A percentile compares a stretch with the other conserved stretches of the same genome.
Conservation (phyloP, 2,888 invertebrate species). For the Parapristionchus giblindavisi region DNA sequence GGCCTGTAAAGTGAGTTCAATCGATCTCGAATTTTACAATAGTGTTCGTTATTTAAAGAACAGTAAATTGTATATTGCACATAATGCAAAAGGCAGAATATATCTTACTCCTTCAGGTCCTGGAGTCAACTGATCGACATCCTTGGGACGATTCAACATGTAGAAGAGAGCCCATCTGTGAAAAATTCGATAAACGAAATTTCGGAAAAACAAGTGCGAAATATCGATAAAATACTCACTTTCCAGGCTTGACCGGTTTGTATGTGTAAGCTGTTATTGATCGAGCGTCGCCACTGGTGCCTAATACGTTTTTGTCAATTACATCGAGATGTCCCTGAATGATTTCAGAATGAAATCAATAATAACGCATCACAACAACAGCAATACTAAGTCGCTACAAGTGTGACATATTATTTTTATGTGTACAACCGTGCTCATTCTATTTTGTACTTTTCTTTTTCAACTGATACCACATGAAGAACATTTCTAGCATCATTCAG, state of each 20-base stretch:
- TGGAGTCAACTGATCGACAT: slow-evolving; percentile 50
- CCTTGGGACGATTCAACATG: slow-evolving; percentile 53
- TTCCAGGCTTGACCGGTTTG: slow-evolving; percentile 63
- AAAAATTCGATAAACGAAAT: background rate
- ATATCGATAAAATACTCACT: slow-evolving; percentile 39
- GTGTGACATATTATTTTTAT: too few relatives aligned
- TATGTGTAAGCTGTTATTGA: slow-evolving; percentile 44
- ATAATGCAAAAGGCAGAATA: background rate
- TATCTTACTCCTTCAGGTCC: slow-evolving; percentile 38
- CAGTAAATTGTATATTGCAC: background rate
- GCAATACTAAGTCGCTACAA: too few relatives aligned
- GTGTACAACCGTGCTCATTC: too few relatives aligned
- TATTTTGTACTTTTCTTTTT: too few relatives aligned
- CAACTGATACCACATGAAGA: too few relatives aligned
- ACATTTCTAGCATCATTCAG: too few relatives aligned
- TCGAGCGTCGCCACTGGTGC: background rate
- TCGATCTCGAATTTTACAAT: too few relatives aligned
- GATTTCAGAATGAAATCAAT: too few relatives aligned
- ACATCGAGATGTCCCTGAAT: slow-evolving; percentile 7
- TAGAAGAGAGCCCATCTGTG: slow-evolving; percentile 61
- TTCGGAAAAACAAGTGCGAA: background rate
- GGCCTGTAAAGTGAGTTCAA: slow-evolving; percentile 4
- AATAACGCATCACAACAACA: too few relatives aligned
- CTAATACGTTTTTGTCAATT: background rate
- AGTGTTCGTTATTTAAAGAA: too few relatives aligned